Base-by-base conservation (phyloP, 2,113 vertebrate species). In the Sceloporus tristichus region DNA sequence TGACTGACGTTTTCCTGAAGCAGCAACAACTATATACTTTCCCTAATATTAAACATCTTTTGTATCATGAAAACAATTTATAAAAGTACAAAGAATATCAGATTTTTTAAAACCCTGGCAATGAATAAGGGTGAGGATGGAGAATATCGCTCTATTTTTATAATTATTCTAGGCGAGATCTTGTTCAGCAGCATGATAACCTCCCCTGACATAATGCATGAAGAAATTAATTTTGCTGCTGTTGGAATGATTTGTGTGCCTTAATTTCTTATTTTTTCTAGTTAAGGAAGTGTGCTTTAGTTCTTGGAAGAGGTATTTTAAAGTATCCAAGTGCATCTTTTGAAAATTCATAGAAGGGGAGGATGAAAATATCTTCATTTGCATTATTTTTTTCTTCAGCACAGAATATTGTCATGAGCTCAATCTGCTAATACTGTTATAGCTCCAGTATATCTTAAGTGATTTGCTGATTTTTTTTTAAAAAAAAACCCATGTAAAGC, bases 1-100 rank as follows among this genome's bases (percentile, higher is more conserved):
- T 94, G 93, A 95, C 83, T 95, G 94, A 94, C 94, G 95, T 92
- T 94, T 94, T 89, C 92, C 91, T 91, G 90, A 88, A 94, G 94
- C 92, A 93, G 90, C 92, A 94, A 94, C 88, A 93, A 92, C 94
- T 91, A 93, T 94, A 95, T 89, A 93, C 93, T 88, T 95, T 93
- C 90, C 92, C 91, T 95, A 91, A 92, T 92, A 93, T 95, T 53
- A 92, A 89, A 80, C 91, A 92, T 74, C 25, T 80, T 93, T 18
- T 91, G 88, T 92, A 85, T 89, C 91, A 94, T 59, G 40, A 85
- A 94, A 88, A 88, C 87, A 40, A 75, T 87, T 92, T 94, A 54
- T 68, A 88, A 87, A 70, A 2, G 53, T 87, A 92, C 88, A 89
- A 94, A 53, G 65, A 75, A 14, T 62, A 62, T 62, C 59, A 62